These are phyloP conservation scores for Corythornis leucogaster DNA, from an alignment of 2,797 vertebrate species.

Conservation along the genomic window DNA sequence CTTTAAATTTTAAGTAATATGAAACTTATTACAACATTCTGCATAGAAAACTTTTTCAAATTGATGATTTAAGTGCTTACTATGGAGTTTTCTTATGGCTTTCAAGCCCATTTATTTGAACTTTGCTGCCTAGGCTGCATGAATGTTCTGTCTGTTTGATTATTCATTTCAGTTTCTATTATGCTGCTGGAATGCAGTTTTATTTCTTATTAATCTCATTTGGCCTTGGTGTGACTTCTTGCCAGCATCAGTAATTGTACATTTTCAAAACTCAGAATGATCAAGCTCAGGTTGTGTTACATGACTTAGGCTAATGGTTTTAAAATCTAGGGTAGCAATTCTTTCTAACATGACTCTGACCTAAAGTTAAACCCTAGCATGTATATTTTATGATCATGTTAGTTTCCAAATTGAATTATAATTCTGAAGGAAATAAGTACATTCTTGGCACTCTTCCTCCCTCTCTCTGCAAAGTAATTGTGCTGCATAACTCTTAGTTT, in stretches of 20 bases:
- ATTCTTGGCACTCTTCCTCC: background rate
- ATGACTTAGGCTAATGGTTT: background rate
- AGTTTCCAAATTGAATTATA: conserved; percentile 31
- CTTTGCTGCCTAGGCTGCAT: background rate
- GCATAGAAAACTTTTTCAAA: background rate
- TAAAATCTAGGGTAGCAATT: background rate
- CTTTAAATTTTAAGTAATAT: background rate
- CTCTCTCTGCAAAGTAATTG: background rate
- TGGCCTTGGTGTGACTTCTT: conserved; percentile 37
- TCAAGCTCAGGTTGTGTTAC: conserved; percentile 17
- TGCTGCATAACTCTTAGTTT: background rate
- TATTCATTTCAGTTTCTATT: conserved; percentile 45
- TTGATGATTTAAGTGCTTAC: background rate
- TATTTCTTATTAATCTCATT: conserved; percentile 44
- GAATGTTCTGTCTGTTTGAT: conserved; percentile 12
- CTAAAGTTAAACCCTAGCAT: background rate
- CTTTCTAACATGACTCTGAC: conserved; percentile 6
- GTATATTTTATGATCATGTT: background rate
- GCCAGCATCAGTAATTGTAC: conserved; percentile 10
- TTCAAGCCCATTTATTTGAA: background rate
- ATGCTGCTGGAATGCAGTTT: background rate
- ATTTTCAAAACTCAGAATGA: conserved; percentile 22
- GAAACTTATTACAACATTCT: background rate
- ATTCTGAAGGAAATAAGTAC: background rate
- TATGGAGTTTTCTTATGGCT: background rate